Evolutionary conservation across 92 coral and sea anemone species (phyloP), one percentile per base, ranked within the genome.

Genomic region (Virgularia gustaviana): DNA sequence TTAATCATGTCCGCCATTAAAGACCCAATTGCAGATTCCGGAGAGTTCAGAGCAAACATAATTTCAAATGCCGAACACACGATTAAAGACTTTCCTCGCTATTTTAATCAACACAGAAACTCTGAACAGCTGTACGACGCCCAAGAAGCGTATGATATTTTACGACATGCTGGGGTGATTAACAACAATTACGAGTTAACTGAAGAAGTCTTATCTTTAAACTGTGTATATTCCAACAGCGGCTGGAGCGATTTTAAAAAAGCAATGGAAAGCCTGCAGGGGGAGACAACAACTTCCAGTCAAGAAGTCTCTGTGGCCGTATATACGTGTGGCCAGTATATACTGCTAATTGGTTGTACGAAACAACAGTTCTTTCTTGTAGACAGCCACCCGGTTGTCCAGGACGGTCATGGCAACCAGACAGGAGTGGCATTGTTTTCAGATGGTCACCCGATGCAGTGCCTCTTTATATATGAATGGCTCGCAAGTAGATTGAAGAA

Each of bases 331-430:
- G 64, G 64, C 15, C 11, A 57, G 34, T 57, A 57, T 29, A 23
- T 57, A 6, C 35, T 57, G 5, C 34, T 57, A 30, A 57, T 57
- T 30, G 64, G 64, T 6, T 57, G 64, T n/a, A 29, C 15, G 9
- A 41, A 41, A 16, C 9, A 41, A 9, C 9, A 41, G 47, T 41
- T 41, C 16, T 41, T 41, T n/a, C 9, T 41, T 9, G 47, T 41
- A 41, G 38, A 28, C 18, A 57, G 64, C 64, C 64, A 57, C 38
- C 64, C 64, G 10, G 64, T 57, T 25, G 20, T 57, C 37, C 37
- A 57, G 25, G 37, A 31, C 3, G 15, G n/a, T 15, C 37, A 57
- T 27, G 64, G 64, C 38, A 25, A 57, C 15, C 2, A 6, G 11
- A 30, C 36, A 6, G 64, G 64, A 57, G 64, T 57, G 1, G 64